A percentile compares a stretch with the other conserved stretches of the same genome.
These are phyloP conservation scores for Drosophila santomea DNA, from an alignment of 1,140 invertebrate species.

Conservation along the genomic window DNA sequence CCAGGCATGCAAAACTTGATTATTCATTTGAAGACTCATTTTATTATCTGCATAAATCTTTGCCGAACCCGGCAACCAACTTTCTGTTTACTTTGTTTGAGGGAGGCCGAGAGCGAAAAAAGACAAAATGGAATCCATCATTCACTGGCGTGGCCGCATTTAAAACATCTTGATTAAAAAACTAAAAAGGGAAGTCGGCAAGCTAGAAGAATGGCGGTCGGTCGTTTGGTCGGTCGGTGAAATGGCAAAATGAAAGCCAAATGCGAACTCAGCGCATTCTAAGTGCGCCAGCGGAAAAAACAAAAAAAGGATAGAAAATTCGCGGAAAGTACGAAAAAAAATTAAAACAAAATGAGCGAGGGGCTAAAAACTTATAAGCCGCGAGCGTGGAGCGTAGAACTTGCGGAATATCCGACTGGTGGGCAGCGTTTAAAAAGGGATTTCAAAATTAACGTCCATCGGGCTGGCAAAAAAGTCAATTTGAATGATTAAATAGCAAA, in stretches of 20 bases:
- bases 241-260: conserved; percentile 75
- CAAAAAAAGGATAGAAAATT: conserved; percentile 43
- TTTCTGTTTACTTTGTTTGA: conserved; percentile 69
- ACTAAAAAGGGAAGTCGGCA: conserved; percentile 56
- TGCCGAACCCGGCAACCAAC: conserved; percentile 61
- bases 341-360: conserved; percentile 30
- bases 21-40: conserved; percentile 81
- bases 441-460: conserved; percentile 79
- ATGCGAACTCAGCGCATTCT: conserved; percentile 78
- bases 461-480: conserved; percentile 69
- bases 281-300: conserved; percentile 58
- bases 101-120: conserved; percentile 13
- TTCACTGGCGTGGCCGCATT: conserved; percentile 76
- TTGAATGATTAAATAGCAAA: conserved; percentile 79
- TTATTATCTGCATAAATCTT: conserved; percentile 83
- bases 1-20: conserved; percentile 62
- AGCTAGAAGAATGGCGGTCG: conserved; percentile 42
- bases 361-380: conserved; percentile 74
- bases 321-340: neutral
- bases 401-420: conserved; percentile 38
- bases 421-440: conserved; percentile 64
- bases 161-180: conserved; percentile 82
- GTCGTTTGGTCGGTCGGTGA: conserved; percentile 27
- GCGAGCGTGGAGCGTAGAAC: conserved; percentile 68
- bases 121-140: conserved; percentile 67